Evolutionary conservation across 2,113 vertebrate species (phyloP).

Genomic region (Chauna torquata): DNA sequence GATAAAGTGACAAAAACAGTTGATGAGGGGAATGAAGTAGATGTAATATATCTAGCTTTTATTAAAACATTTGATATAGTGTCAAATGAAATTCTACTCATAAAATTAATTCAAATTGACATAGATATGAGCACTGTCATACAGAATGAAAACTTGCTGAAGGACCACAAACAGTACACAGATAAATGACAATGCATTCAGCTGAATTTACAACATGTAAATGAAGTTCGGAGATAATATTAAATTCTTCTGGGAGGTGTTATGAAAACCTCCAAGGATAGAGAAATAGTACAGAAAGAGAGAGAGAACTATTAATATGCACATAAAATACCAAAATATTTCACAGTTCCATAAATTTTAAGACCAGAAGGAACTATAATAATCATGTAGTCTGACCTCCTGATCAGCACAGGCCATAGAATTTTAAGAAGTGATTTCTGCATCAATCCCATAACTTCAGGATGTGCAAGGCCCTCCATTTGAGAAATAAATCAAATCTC

Average conservation of each 20-base stretch:
- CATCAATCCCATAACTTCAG: background rate
- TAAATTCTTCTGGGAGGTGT: slow-evolving; percentile 52
- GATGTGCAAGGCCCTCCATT: background rate
- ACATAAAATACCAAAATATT: slow-evolving; percentile 41
- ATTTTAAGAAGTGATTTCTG: slow-evolving; percentile 38
- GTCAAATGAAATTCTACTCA: slow-evolving; percentile 44
- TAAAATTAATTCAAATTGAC: slow-evolving; percentile 53
- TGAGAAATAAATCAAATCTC: slow-evolving; percentile 1
- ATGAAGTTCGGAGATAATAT: slow-evolving; percentile 37
- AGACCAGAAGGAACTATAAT: background rate
- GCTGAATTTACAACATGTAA: slow-evolving; percentile 27
- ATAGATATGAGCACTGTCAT: slow-evolving; percentile 43
- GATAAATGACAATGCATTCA: slow-evolving; percentile 40
- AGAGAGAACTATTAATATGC: background rate
- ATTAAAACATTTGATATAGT: slow-evolving; percentile 46
- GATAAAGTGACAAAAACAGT: slow-evolving; percentile 4
- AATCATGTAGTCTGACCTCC: slow-evolving; percentile 14
- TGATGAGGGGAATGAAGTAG: slow-evolving; percentile 7
- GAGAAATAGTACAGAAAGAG: background rate
- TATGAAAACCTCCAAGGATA: slow-evolving; percentile 41
- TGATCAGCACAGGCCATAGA: background rate
- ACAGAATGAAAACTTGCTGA: slow-evolving; percentile 54
- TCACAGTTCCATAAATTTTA: slow-evolving; percentile 23
- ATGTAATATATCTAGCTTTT: background rate
- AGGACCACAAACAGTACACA: slow-evolving; percentile 27